These are phyloP conservation scores for Ephydatia muelleri DNA, from an alignment of 37 sponge, comb jelly and placozoan genomes.

Conservation along the genomic window DNA sequence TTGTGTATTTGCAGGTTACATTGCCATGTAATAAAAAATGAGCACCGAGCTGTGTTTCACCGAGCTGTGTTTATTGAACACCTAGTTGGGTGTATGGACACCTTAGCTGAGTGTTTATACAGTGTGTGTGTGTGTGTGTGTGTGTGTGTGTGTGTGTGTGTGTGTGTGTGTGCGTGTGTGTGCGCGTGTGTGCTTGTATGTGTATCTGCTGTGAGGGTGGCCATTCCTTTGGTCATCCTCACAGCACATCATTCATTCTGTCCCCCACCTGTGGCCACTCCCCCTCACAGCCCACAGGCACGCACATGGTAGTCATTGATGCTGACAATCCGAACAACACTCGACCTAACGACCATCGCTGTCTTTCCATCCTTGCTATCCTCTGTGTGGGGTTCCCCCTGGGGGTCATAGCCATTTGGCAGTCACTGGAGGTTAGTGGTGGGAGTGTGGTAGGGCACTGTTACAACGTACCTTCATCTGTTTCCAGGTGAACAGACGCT, in stretches of 20 bases:
- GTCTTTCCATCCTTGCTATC: constrained; percentile 25
- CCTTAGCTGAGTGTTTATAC: background rate
- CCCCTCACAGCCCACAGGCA: constrained; percentile 51
- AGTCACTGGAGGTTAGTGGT: constrained; percentile 49
- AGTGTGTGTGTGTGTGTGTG: constrained; percentile 5
- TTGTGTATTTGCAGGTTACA: too few species aligned
- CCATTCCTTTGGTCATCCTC: background rate
- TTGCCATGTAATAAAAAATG: too few species aligned
- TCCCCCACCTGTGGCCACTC: too few species aligned
- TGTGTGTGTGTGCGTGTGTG: constrained; percentile 4
- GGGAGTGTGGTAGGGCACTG: background rate
- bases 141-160: constrained; percentile 17
- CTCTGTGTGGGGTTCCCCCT: constrained; percentile 46
- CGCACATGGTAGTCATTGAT: constrained; percentile 48
- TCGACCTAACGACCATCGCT: constrained; percentile 35
- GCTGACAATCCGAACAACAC: background rate
- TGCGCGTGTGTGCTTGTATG: background rate
- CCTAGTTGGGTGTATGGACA: background rate
- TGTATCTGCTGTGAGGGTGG: constrained; percentile 8
- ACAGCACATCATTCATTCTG: background rate
- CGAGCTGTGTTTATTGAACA: too few species aligned
- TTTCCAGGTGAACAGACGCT: constrained; percentile 42
- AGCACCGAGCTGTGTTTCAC: too few species aligned
- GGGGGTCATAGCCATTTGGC: constrained; percentile 32
- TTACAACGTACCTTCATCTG: background rate